These are phyloP conservation scores for Vidua chalybeata DNA, from an alignment of 2,113 vertebrate species.

Conservation along the genomic window DNA sequence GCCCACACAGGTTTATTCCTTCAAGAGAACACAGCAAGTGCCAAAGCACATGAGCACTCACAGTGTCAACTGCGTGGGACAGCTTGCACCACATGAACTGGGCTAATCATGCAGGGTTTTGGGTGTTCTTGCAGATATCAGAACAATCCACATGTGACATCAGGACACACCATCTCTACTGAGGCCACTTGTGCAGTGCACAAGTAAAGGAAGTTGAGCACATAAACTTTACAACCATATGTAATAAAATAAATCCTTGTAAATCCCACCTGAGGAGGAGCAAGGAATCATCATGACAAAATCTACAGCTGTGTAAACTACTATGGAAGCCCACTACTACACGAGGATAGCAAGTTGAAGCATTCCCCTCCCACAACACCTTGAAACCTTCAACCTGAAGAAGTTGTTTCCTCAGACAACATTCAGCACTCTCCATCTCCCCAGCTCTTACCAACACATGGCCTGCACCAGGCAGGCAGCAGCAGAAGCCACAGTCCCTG, in stretches of 20 bases:
- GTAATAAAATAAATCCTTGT: background rate
- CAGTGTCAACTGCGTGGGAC: fast-evolving
- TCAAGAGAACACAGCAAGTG: background rate
- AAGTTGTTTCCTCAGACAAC: background rate
- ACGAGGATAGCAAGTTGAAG: background rate
- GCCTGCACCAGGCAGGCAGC: background rate
- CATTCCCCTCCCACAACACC: fast-evolving
- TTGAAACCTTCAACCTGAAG: background rate
- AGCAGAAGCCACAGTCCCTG: background rate
- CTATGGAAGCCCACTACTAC: background rate
- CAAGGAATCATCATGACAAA: background rate
- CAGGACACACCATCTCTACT: too few relatives aligned
- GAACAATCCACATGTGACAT: background rate
- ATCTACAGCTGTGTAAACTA: too few relatives aligned
- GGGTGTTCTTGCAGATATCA: background rate
- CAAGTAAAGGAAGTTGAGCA: background rate
- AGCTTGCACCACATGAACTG: too few relatives aligned
- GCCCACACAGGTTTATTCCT: background rate
- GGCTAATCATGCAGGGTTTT: background rate
- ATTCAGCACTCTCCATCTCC: background rate
- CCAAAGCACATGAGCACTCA: background rate
- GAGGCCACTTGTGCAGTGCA: background rate
- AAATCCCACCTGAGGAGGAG: background rate
- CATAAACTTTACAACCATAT: background rate
- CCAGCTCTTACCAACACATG: background rate